phyloP scores from a whole-genome alignment of 2,113 vertebrate genomes.

The Hemiscyllium ocellatum region DNA sequence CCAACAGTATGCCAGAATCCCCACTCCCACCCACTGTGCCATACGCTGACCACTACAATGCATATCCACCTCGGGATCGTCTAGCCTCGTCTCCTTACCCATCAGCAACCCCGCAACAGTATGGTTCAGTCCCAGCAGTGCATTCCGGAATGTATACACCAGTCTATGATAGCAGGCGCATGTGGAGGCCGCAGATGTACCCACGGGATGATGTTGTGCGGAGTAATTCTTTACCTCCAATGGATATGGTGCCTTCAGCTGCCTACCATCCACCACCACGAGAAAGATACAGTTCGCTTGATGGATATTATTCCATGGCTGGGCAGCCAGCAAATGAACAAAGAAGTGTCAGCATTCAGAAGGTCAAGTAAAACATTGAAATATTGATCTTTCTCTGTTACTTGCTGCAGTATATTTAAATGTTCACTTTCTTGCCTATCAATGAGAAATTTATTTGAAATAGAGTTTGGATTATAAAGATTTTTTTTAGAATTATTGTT shows the following conservation, averaged over 20 bases:
- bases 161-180: slow-evolving; percentile 86
- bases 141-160: slow-evolving; percentile 84
- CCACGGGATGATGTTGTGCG: slow-evolving; percentile 83
- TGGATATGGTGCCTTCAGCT: slow-evolving; percentile 85
- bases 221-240: slow-evolving; percentile 90
- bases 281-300: slow-evolving; percentile 88
- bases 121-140: slow-evolving; percentile 68
- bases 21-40: slow-evolving; percentile 73
- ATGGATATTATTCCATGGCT: slow-evolving; percentile 82
- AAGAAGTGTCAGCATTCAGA: slow-evolving; percentile 72
- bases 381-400: slow-evolving; percentile 31
- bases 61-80: slow-evolving; percentile 71
- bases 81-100: slow-evolving; percentile 71
- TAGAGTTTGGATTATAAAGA: neutral
- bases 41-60: slow-evolving; percentile 70
- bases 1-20: slow-evolving; percentile 76
- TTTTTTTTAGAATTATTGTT: neutral
- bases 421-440: too few species aligned
- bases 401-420: neutral
- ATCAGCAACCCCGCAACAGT: slow-evolving; percentile 70
- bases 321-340: slow-evolving; percentile 70
- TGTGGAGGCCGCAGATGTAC: slow-evolving; percentile 91
- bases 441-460: neutral
- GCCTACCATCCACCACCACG: slow-evolving; percentile 80
- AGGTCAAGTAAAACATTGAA: slow-evolving; percentile 57